Percentiles rank a stretch among this genome's conserved stretches.
phyloP scores from a whole-genome alignment of 2,113 vertebrate species.

The Austrofundulus limnaeus region DNA sequence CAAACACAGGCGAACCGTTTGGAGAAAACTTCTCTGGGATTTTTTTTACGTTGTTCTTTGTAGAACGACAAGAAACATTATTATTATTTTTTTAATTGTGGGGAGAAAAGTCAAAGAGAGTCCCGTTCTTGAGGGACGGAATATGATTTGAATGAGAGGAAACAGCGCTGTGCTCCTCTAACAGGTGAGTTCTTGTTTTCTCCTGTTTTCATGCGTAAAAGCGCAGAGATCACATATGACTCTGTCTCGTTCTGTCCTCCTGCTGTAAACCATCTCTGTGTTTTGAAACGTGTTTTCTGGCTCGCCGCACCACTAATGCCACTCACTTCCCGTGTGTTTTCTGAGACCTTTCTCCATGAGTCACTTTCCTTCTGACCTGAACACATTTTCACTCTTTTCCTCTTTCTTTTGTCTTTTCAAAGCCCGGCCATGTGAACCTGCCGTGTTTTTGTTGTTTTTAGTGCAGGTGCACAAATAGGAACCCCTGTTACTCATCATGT shows the following conservation, averaged over 20 bases:
- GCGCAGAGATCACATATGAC: constrained; percentile 1
- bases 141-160: constrained; percentile 57
- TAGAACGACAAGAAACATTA: constrained; percentile 13
- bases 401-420: constrained; percentile 38
- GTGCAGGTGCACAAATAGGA: constrained; percentile 56
- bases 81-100: background rate
- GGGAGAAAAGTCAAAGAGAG: background rate
- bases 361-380: constrained; percentile 55
- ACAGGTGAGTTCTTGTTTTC: constrained; percentile 54
- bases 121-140: constrained; percentile 21
- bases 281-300: constrained; percentile 34
- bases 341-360: constrained; percentile 38
- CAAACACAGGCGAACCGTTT: background rate
- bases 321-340: constrained; percentile 36
- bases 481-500: constrained; percentile 31
- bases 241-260: background rate
- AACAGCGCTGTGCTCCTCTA: background rate
- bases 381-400: constrained; percentile 42
- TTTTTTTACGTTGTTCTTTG: background rate
- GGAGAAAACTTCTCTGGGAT: background rate
- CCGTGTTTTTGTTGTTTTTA: constrained; percentile 11
- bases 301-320: constrained; percentile 13
- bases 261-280: background rate
- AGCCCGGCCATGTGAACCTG: background rate
- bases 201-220: constrained; percentile 20